Evolutionary conservation across 2,113 vertebrate species (phyloP).

Genomic region (Chionis minor): DNA sequence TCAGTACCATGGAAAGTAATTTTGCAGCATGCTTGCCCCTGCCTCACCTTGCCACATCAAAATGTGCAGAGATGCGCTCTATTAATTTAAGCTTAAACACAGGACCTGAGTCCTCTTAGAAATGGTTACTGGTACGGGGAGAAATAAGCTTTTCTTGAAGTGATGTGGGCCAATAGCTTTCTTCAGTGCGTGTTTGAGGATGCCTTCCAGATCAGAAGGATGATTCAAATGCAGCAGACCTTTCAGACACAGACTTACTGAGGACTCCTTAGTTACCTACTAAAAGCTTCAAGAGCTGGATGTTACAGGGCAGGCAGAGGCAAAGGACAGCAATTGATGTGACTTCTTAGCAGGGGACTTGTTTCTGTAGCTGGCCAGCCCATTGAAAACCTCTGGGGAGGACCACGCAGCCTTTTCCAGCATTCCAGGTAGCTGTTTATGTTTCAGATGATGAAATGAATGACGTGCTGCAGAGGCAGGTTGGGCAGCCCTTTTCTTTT

Average conservation of each 20-base stretch:
- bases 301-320: neutral
- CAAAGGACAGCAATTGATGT: neutral
- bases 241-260: neutral
- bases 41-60: slow-evolving; percentile 7
- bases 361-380: neutral
- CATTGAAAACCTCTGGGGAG: neutral
- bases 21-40: slow-evolving; percentile 10
- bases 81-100: slow-evolving; percentile 68
- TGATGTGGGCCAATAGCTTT: neutral
- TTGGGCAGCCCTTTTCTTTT: neutral
- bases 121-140: slow-evolving; percentile 30
- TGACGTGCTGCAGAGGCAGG: neutral
- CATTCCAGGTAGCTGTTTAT: neutral
- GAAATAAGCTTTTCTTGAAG: slow-evolving; percentile 30
- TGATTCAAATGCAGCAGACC: neutral
- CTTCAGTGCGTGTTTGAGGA: neutral
- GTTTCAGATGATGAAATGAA: neutral
- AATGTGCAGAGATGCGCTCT: slow-evolving; percentile 54
- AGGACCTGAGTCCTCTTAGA: slow-evolving; percentile 42
- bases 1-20: slow-evolving; percentile 61
- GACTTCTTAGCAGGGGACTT: neutral
- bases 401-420: neutral
- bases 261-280: neutral
- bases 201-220: neutral
- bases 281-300: neutral